Evolutionary conservation across 2,113 vertebrate genomes (phyloP).

Genomic region (Promerops cafer): DNA sequence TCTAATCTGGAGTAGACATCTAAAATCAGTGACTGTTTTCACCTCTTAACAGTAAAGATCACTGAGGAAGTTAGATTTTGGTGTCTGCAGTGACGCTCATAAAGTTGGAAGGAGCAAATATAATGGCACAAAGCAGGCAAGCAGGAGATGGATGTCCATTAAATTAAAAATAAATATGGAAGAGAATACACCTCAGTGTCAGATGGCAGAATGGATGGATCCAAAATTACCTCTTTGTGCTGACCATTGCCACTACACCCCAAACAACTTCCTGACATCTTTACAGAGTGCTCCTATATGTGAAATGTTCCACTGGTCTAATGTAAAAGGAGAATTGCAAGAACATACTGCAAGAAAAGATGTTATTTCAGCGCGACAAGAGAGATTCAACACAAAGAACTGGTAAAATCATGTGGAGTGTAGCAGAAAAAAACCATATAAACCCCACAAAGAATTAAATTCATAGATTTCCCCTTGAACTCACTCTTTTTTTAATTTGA

Average conservation of each 20-base stretch:
- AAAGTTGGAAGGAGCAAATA: not conserved
- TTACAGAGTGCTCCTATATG: not conserved
- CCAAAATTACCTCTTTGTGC: not conserved
- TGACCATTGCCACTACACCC: not conserved
- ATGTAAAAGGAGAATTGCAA: not conserved
- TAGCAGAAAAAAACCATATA: not conserved
- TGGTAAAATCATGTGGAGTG: not conserved
- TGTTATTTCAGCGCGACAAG: not conserved
- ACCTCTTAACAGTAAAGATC: not conserved
- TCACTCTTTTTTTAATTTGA: slow-evolving; percentile 15
- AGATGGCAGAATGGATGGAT: not conserved
- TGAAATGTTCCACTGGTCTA: not conserved
- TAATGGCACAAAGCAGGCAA: not conserved
- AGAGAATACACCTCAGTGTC: not conserved
- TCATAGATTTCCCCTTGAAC: not conserved
- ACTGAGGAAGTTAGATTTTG: not conserved
- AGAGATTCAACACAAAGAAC: slow-evolving; percentile 5
- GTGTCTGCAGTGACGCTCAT: not conserved
- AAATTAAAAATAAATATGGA: not conserved
- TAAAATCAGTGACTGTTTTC: not conserved
- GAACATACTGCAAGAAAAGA: not conserved
- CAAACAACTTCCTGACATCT: not conserved
- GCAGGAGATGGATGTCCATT: not conserved
- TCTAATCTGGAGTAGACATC: not conserved
- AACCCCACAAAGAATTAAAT: slow-evolving; percentile 11